phyloP scores from a whole-genome alignment of 2,797 vertebrate genomes.

The Gambelia wislizenii region DNA sequence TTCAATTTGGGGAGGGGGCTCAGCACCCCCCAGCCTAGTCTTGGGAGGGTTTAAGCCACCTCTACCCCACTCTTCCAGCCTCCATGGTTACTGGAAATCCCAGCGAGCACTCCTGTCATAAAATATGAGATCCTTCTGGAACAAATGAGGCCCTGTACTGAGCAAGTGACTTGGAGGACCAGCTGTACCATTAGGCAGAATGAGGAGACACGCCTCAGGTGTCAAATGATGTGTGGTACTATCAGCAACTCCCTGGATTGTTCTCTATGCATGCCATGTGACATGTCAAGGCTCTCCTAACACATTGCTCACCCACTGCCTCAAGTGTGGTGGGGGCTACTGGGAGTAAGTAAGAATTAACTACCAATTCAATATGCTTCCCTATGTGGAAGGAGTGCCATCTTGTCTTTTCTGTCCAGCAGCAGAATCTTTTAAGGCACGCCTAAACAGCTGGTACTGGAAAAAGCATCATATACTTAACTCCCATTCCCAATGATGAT shows the following conservation, averaged over 20 bases:
- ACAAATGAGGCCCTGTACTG: neutral
- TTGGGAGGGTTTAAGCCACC: too few species aligned
- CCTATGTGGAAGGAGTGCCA: neutral
- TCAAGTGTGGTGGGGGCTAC: neutral
- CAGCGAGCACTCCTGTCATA: neutral
- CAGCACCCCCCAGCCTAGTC: too few species aligned
- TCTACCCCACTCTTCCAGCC: too few species aligned
- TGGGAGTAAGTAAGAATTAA: neutral
- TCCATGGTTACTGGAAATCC: neutral
- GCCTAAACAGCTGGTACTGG: neutral
- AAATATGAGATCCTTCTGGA: neutral
- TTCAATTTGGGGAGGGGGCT: too few species aligned
- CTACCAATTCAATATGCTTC: neutral
- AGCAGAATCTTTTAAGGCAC: neutral
- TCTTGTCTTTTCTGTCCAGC: neutral
- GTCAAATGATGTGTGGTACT: neutral
- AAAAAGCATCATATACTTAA: neutral
- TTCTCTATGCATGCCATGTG: too few species aligned
- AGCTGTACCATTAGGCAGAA: neutral
- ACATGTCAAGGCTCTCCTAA: neutral
- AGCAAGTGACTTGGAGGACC: neutral
- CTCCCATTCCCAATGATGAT: neutral
- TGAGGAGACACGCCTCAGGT: neutral
- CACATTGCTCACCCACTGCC: neutral
- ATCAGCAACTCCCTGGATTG: neutral